phyloP scores from a whole-genome alignment of 1,140 invertebrate genomes.

The Drosophila varians region DNA sequence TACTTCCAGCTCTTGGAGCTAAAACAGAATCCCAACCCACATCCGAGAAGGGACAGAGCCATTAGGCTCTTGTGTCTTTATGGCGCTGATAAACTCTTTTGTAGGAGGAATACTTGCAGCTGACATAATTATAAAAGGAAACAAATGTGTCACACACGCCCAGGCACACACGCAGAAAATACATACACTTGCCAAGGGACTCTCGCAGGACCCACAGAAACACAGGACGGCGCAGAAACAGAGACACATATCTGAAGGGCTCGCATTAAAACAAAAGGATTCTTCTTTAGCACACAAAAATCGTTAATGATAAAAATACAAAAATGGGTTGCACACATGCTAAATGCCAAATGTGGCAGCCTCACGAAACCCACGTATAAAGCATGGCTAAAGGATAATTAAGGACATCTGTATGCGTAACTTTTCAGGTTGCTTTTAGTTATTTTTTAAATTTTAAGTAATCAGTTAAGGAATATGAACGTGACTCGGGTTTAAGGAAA shows the following conservation, averaged over 20 bases:
- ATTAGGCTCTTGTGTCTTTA: conserved; percentile 55
- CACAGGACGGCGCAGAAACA: conserved; percentile 17
- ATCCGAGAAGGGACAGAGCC: conserved; percentile 3
- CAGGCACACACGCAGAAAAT: conserved; percentile 26
- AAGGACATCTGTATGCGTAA: conserved; percentile 24
- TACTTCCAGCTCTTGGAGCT: conserved; percentile 1
- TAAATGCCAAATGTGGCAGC: conserved; percentile 61
- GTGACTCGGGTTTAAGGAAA: too few relatives aligned
- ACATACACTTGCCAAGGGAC: conserved; percentile 24
- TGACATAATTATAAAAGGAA: conserved; percentile 80
- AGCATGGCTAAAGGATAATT: conserved; percentile 47
- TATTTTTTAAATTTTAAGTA: too few relatives aligned
- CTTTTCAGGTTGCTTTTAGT: neutral
- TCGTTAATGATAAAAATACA: conserved; percentile 68
- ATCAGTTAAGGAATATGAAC: too few relatives aligned
- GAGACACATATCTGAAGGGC: conserved; percentile 62
- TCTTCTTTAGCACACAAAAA: conserved; percentile 63
- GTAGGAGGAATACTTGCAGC: conserved; percentile 74
- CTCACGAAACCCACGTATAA: conserved; percentile 29
- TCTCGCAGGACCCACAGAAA: conserved; percentile 57
- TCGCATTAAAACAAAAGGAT: conserved; percentile 67
- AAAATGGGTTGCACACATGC: conserved; percentile 46
- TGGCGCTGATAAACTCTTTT: conserved; percentile 65
- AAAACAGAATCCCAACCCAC: conserved; percentile 22
- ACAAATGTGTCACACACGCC: conserved; percentile 67